Percentiles rank a stretch among this genome's conserved stretches.
These are phyloP conservation scores for Flexamia atlantica DNA, from an alignment of 2,888 invertebrate genomes.

Conservation along the genomic window DNA sequence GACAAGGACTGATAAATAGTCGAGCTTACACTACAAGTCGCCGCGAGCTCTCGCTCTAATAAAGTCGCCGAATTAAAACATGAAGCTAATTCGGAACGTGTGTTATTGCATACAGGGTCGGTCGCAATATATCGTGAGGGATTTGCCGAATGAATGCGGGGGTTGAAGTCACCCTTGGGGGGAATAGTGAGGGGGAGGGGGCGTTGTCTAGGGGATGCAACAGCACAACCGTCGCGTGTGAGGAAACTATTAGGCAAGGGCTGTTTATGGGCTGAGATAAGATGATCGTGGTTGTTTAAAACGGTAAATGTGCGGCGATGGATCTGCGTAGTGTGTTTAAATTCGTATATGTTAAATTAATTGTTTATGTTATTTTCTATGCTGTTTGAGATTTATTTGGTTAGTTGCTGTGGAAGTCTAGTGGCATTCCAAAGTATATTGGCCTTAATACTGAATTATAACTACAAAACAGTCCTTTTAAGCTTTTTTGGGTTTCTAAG, in stretches of 20 bases:
- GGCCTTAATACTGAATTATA: too few species aligned
- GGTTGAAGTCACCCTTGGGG: conserved; percentile 25
- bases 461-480: too few species aligned
- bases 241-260: neutral
- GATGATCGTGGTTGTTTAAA: too few species aligned
- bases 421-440: too few species aligned
- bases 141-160: conserved; percentile 38
- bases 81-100: conserved; percentile 47
- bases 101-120: conserved; percentile 52
- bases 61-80: conserved; percentile 56
- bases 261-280: neutral
- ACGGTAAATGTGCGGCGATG: too few species aligned
- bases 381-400: too few species aligned
- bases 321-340: too few species aligned
- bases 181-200: neutral
- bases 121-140: conserved; percentile 45
- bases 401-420: too few species aligned
- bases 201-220: neutral
- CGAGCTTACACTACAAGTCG: conserved; percentile 9
- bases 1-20: conserved; percentile 37
- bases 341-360: too few species aligned
- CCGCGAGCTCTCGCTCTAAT: conserved; percentile 5
- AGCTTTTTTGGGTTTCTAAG: too few species aligned
- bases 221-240: neutral
- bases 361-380: too few species aligned